These are phyloP conservation scores for Alfaro cultratus DNA, from an alignment of 2,797 vertebrate genomes.

Conservation along the genomic window DNA sequence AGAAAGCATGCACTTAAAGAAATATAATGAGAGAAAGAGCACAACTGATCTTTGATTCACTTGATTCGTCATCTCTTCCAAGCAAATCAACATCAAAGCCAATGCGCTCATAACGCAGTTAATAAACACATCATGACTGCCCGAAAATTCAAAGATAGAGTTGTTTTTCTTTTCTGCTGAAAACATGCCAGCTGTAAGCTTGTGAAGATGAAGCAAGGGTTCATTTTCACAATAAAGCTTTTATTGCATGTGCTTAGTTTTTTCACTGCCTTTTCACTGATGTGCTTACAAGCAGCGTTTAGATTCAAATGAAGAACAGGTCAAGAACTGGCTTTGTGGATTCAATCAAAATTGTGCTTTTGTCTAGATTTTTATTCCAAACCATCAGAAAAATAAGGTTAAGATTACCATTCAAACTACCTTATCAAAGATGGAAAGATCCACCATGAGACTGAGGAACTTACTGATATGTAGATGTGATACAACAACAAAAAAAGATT, in stretches of 20 bases:
- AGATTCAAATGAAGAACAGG: not conserved
- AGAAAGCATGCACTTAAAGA: constrained; percentile 26
- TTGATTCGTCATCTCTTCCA: constrained; percentile 40
- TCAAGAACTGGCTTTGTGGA: not conserved
- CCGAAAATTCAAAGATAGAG: constrained; percentile 34
- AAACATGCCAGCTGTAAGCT: constrained; percentile 41
- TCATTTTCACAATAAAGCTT: constrained; percentile 25
- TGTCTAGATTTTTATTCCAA: not conserved
- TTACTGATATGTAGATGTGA: not conserved
- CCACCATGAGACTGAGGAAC: not conserved
- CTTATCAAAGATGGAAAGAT: not conserved
- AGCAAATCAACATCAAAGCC: constrained; percentile 56
- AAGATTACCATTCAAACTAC: not conserved
- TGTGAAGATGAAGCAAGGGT: constrained; percentile 18
- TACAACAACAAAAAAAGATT: not conserved
- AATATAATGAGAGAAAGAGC: constrained; percentile 44
- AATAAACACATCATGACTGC: constrained; percentile 34
- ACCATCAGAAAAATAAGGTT: not conserved
- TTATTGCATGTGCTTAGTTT: not conserved
- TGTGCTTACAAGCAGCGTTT: not conserved
- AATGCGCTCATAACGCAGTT: constrained; percentile 29
- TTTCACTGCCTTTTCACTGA: not conserved
- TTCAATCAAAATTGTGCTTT: not conserved
- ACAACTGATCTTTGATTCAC: constrained; percentile 37
- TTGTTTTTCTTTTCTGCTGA: constrained; percentile 40